Base-by-base conservation (phyloP, 2,797 vertebrate species). In the Geotrypetes seraphini region DNA sequence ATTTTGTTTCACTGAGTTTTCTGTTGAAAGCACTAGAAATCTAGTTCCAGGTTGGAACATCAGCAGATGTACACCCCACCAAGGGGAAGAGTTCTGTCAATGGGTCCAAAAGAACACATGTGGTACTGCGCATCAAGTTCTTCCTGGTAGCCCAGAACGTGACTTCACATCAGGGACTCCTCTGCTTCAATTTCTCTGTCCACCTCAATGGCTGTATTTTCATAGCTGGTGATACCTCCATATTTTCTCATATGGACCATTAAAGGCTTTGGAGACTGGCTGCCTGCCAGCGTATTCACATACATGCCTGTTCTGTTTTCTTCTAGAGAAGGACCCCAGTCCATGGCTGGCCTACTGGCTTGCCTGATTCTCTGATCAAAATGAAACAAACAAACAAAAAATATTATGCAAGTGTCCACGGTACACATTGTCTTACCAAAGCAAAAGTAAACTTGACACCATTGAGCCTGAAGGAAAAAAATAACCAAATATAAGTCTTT, bases 161-260 rank as follows among this genome's bases (percentile, higher is more conserved):
- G 8, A 28, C 26, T 38, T 85, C 63, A 85, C 65, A 81, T 73
- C 25, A 77, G 78, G 16, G 77, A 78, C 16, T 79, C 77, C 2
- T 83, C 78, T 36, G 80, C 75, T 4, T 80, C 81, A 0, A 84
- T 81, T 61, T 85, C 80, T 2, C 57, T 65, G 54, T 84, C 81
- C 59, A 85, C 73, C 55, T 85, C 73, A 1, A 84, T 63, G 39
- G 83, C 81, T 0, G 71, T 76, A 43, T 85, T 85, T 69, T 85
- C 83, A 0, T 78, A 85, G 69, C 83, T 83, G 72, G 83, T 83
- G 56, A 84, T 63, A 31, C 81, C 81, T 4, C 83, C 81, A 0
- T 84, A 85, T 39, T 79, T 84, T 39, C 83, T 4, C 83, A 84
- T 83, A 43, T 83, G 83, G 7, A 85, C 81, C 83, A 85, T 81